Conservation (phyloP, 1,140 invertebrate species). For the Arctopsyche grandis region DNA sequence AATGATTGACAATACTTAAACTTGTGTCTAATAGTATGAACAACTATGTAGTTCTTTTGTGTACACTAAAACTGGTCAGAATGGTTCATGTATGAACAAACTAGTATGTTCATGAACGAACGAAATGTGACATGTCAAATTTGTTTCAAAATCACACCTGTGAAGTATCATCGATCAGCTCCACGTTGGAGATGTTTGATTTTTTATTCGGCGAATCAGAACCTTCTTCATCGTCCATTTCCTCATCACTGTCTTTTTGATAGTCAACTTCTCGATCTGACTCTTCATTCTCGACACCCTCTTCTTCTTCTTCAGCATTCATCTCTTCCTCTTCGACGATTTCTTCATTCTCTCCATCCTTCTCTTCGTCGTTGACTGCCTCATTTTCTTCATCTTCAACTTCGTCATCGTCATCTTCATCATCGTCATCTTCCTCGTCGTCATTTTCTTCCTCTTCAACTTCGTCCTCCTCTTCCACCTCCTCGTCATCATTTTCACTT, state of each 20-base stretch:
- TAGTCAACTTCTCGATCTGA: background rate
- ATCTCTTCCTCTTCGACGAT: background rate
- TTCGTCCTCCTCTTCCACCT: slow-evolving; percentile 56
- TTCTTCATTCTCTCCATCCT: slow-evolving; percentile 25
- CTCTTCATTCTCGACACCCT: slow-evolving; percentile 45
- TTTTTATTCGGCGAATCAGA: slow-evolving; percentile 66
- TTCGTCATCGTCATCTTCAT: slow-evolving; percentile 63
- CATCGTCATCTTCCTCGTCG: slow-evolving; percentile 68
- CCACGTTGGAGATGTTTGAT: slow-evolving; percentile 36
- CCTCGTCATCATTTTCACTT: slow-evolving; percentile 62
- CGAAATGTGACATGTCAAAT: no score
- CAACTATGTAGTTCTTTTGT: no score
- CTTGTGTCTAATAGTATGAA: no score
- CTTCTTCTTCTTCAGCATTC: slow-evolving; percentile 54
- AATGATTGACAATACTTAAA: no score
- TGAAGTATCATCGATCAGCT: background rate
- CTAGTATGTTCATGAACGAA: no score
- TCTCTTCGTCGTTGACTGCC: slow-evolving; percentile 49
- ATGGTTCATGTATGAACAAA: no score
- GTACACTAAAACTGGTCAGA: no score
- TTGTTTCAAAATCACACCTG: no score
- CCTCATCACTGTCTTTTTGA: slow-evolving; percentile 73
- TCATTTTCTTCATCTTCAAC: slow-evolving; percentile 61
- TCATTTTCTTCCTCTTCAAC: slow-evolving; percentile 66
- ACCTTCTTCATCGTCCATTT: slow-evolving; percentile 67